These are phyloP conservation scores for Drymonia ruficornis DNA, from an alignment of 2,888 invertebrate species.

Conservation along the genomic window DNA sequence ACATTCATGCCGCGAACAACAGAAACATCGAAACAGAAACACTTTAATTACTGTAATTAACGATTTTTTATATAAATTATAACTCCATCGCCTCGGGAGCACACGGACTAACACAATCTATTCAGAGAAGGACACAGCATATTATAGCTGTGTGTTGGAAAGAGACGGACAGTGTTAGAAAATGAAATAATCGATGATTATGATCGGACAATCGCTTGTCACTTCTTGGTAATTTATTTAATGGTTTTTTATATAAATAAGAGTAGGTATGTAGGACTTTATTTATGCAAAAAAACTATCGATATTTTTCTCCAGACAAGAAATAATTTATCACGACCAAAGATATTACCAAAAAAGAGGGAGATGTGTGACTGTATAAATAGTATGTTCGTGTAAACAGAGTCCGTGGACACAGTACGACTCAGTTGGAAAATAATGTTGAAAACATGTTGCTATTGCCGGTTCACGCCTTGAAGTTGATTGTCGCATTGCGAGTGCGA, in stretches of 20 bases:
- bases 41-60: conserved; percentile 78
- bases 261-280: conserved; percentile 17
- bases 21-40: conserved; percentile 61
- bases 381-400: no score
- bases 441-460: no score
- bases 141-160: conserved; percentile 19
- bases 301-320: background rate
- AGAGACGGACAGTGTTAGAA: conserved; percentile 41
- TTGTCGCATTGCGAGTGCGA: no score
- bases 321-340: no score
- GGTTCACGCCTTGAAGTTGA: no score
- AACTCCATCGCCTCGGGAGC: conserved; percentile 70
- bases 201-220: conserved; percentile 66
- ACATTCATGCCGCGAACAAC: conserved; percentile 63
- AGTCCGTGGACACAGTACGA: no score
- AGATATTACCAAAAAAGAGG: no score
- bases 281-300: conserved; percentile 29
- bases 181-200: conserved; percentile 64
- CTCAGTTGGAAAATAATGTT: no score
- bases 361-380: no score
- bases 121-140: conserved; percentile 44
- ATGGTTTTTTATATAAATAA: conserved; percentile 36
- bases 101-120: conserved; percentile 58
- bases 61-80: conserved; percentile 74
- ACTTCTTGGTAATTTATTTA: conserved; percentile 60